These are phyloP conservation scores for Megaceryle torquata DNA, from an alignment of 2,113 vertebrate species.

Conservation along the genomic window DNA sequence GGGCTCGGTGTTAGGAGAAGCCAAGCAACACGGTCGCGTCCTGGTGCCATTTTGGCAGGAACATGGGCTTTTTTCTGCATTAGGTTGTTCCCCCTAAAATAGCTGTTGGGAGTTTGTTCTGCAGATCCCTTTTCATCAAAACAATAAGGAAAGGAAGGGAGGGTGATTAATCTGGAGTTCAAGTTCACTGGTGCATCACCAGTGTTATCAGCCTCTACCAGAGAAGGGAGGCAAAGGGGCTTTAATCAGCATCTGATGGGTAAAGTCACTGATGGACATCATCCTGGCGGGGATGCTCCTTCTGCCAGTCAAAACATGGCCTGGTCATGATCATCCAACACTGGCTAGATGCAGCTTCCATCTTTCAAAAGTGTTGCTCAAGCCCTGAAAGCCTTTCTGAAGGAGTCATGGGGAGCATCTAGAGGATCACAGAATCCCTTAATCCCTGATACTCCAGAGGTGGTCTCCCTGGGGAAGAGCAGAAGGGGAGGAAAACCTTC, in stretches of 20 bases:
- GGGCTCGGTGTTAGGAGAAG: background rate
- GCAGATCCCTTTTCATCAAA: background rate
- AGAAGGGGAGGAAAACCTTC: too few relatives aligned
- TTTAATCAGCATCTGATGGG: rapidly evolving
- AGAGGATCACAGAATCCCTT: background rate
- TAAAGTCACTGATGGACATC: background rate
- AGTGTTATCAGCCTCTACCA: background rate
- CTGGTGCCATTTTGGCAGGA: background rate
- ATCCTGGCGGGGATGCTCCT: background rate
- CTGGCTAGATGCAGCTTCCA: background rate
- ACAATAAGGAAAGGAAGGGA: background rate
- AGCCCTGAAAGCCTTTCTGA: background rate
- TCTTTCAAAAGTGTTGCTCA: background rate
- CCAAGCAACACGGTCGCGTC: background rate
- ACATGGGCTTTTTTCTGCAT: background rate
- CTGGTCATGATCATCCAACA: background rate
- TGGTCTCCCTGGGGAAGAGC: too few relatives aligned
- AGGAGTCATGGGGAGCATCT: background rate
- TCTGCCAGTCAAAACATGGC: background rate
- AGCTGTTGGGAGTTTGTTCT: background rate
- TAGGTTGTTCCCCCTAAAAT: conserved; percentile 46
- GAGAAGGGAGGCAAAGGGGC: background rate
- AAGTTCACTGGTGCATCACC: background rate
- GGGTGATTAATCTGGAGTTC: background rate
- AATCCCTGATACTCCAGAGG: too few relatives aligned